Evolutionary conservation across 2,113 vertebrate species (phyloP).

Genomic region (Myrmecophaga tridactyla): DNA sequence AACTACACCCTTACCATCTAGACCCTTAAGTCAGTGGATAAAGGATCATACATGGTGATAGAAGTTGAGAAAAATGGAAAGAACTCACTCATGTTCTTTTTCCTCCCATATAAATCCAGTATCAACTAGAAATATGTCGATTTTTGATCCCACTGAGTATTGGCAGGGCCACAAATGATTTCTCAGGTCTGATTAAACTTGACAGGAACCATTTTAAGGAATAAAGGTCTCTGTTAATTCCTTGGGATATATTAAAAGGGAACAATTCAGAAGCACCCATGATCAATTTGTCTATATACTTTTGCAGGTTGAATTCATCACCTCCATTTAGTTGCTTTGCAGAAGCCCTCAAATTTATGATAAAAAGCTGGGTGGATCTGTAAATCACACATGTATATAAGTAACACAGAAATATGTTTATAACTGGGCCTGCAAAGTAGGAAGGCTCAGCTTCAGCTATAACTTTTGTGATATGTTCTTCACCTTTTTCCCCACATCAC

Average conservation of each 20-base stretch:
- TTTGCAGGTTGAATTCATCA: not conserved
- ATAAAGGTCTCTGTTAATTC: not conserved
- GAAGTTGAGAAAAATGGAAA: not conserved
- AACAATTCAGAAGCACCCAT: not conserved
- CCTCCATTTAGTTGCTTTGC: not conserved
- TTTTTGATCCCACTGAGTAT: not conserved
- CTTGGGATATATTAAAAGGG: not conserved
- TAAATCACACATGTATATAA: constrained; percentile 33
- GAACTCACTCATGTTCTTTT: not conserved
- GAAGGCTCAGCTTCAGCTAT: constrained; percentile 9
- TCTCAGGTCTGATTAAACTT: not conserved
- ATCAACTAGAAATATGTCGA: not conserved
- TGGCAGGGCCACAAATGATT: not conserved
- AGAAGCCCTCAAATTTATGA: constrained; percentile 28
- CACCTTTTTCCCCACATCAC: not conserved
- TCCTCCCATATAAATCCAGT: not conserved
- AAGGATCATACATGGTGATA: not conserved
- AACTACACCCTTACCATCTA: not conserved
- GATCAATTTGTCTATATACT: not conserved
- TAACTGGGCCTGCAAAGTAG: not conserved
- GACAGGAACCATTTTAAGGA: not conserved
- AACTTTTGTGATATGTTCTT: constrained; percentile 20
- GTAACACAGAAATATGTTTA: constrained; percentile 19
- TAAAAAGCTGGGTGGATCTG: not conserved
- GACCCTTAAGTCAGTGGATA: not conserved